Percentiles rank a stretch among this genome's conserved stretches.
These are phyloP conservation scores for Arremon aurantiirostris DNA, from an alignment of 2,797 vertebrate genomes.

Conservation along the genomic window DNA sequence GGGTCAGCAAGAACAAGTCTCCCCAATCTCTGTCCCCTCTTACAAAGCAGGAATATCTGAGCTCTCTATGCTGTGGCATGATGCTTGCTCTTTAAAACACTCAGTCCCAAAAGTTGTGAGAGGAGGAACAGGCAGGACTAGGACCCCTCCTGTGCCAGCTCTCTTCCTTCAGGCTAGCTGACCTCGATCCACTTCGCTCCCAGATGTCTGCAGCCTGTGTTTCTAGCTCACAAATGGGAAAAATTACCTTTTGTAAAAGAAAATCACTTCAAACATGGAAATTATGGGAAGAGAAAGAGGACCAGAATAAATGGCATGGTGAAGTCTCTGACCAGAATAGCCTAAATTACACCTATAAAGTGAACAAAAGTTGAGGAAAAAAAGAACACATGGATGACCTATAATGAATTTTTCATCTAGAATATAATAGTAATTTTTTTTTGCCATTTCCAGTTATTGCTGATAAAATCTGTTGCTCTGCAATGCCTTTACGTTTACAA, in stretches of 20 bases:
- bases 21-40: background rate
- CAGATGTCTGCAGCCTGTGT: background rate
- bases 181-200: accelerated
- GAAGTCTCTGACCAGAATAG: background rate
- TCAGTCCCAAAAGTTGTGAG: background rate
- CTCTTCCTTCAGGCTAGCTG: background rate
- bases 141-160: background rate
- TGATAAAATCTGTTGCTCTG: background rate
- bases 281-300: background rate
- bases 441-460: background rate
- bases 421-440: background rate
- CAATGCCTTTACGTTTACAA: background rate
- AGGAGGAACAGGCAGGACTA: background rate
- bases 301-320: background rate
- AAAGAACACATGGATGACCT: background rate
- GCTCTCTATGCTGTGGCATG: accelerated
- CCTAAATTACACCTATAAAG: background rate
- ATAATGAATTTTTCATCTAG: background rate
- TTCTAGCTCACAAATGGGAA: background rate
- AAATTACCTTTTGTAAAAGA: background rate
- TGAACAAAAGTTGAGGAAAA: background rate
- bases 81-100: background rate
- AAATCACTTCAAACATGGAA: background rate
- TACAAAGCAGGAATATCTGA: background rate
- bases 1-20: background rate